These are phyloP conservation scores for Acanthiza pusilla DNA, from an alignment of 2,797 vertebrate genomes.

Conservation along the genomic window DNA sequence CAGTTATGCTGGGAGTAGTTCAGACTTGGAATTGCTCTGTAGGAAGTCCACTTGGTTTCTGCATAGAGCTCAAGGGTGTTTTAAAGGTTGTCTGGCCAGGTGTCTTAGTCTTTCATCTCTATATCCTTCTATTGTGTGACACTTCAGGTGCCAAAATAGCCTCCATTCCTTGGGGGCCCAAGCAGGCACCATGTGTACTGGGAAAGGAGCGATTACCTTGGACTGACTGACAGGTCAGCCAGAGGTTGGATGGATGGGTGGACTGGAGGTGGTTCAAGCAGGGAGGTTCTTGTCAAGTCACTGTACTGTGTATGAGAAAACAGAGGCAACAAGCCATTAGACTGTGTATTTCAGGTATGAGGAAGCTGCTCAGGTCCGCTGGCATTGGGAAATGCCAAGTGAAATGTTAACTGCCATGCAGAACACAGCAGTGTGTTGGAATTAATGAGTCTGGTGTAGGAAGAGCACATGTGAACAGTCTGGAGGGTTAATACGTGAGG, in stretches of 20 bases:
- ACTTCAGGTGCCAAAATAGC: background rate
- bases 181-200: background rate
- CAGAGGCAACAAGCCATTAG: background rate
- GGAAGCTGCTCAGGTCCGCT: background rate
- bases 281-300: constrained; percentile 8
- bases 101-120: constrained; percentile 6
- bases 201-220: constrained; percentile 12
- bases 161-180: background rate
- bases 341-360: background rate
- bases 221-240: background rate
- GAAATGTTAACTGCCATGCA: background rate
- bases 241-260: background rate
- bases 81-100: background rate
- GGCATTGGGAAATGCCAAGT: constrained; percentile 1
- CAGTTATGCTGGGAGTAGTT: background rate
- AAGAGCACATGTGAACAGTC: background rate
- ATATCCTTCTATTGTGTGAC: background rate
- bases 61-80: background rate
- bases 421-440: background rate
- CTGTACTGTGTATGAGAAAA: background rate
- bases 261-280: background rate
- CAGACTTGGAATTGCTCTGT: constrained; percentile 25
- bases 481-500: background rate
- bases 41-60: constrained; percentile 22
- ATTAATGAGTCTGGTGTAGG: background rate